phyloP scores from a whole-genome alignment of 1,140 invertebrate genomes.

The Lordiphosa stackelbergi region DNA sequence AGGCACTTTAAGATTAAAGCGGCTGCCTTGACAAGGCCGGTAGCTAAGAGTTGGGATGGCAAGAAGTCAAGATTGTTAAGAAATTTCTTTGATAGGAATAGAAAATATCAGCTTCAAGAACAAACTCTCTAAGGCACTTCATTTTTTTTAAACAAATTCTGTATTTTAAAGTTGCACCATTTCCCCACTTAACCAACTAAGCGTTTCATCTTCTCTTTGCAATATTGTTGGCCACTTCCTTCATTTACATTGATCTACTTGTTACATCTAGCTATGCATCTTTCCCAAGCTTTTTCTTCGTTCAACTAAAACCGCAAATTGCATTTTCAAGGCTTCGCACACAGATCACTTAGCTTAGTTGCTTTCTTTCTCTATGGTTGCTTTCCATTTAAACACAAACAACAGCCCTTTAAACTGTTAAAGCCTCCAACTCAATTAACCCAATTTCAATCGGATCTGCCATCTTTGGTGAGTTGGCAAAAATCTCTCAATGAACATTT shows the following conservation, averaged over 20 bases:
- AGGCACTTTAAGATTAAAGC: too few species aligned
- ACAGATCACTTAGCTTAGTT: slow-evolving; percentile 11
- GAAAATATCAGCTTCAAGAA: too few species aligned
- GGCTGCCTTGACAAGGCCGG: slow-evolving; percentile 28
- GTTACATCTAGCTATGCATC: not conserved
- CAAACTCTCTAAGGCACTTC: too few species aligned
- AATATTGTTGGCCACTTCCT: too few species aligned
- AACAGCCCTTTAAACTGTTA: slow-evolving; percentile 26
- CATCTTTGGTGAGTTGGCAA: slow-evolving; percentile 36
- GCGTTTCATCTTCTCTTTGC: too few species aligned
- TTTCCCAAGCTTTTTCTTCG: slow-evolving; percentile 22
- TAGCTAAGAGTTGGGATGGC: slow-evolving; percentile 23
- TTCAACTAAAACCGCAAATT: slow-evolving; percentile 13
- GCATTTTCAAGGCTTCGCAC: slow-evolving; percentile 41
- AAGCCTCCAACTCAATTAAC: slow-evolving; percentile 53
- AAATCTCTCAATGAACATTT: slow-evolving; percentile 30
- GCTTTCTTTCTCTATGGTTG: not conserved
- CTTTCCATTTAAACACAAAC: slow-evolving; percentile 31
- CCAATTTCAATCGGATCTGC: slow-evolving; percentile 56
- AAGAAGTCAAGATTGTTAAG: slow-evolving; percentile 33
- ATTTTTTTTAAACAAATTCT: too few species aligned
- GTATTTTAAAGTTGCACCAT: too few species aligned
- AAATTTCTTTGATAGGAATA: too few species aligned
- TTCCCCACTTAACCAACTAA: too few species aligned
- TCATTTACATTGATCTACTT: not conserved